Percentiles rank a stretch among this genome's conserved stretches.
phyloP scores from a whole-genome alignment of 2,888 invertebrate species.

The Griposia aprilina region DNA sequence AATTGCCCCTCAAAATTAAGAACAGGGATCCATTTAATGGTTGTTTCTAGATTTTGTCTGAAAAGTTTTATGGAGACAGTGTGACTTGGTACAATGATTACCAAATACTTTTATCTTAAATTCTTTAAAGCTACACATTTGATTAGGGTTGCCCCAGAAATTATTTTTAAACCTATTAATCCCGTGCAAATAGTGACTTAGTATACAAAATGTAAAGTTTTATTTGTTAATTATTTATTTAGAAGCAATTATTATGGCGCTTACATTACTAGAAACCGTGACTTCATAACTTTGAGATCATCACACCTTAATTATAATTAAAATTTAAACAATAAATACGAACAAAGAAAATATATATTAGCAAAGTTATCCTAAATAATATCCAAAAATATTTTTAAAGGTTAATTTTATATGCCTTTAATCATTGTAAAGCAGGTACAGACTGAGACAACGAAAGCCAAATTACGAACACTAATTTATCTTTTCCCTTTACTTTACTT shows the following conservation, averaged over 20 bases:
- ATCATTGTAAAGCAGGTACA: constrained; percentile 9
- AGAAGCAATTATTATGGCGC: constrained; percentile 56
- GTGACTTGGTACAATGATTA: constrained; percentile 12
- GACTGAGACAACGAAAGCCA: neutral
- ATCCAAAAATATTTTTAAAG: constrained; percentile 22
- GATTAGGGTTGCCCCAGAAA: constrained; percentile 27
- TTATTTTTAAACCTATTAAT: constrained; percentile 29
- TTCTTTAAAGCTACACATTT: constrained; percentile 34
- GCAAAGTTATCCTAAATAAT: constrained; percentile 32
- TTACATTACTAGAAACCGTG: constrained; percentile 58
- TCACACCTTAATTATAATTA: constrained; percentile 51
- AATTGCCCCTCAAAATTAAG: neutral
- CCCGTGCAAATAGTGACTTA: constrained; percentile 58
- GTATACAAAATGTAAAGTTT: constrained; percentile 38
- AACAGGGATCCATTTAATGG: constrained; percentile 46
- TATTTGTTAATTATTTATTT: constrained; percentile 29
- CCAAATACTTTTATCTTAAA: constrained; percentile 28
- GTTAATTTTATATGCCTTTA: constrained; percentile 6
- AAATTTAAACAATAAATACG: constrained; percentile 60
- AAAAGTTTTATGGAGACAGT: constrained; percentile 14
- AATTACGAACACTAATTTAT: neutral
- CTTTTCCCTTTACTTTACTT: neutral
- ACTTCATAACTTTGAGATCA: constrained; percentile 68
- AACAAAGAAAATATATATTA: constrained; percentile 48
- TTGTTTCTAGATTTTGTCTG: neutral